Evolutionary conservation across 2,113 vertebrate species (phyloP), one percentile per base, ranked within the genome.

Genomic region (Psittacus erithacus): DNA sequence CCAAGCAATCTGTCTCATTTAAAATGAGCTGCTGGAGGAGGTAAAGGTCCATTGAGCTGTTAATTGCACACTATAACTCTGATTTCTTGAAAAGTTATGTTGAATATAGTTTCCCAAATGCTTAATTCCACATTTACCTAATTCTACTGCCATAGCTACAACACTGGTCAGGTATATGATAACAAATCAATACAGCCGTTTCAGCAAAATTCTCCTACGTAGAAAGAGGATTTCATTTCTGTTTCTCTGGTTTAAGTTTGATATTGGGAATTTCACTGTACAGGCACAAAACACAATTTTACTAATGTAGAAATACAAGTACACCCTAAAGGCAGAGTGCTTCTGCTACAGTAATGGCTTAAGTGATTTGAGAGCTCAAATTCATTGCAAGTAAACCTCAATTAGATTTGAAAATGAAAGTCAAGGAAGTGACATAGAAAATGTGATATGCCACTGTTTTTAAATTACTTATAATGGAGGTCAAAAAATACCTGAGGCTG

Each of bases 1-100:
- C 80, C 82, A 92, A 90, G 82, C 76, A 93, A 96, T 95, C 82
- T 95, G 79, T 95, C 92, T 95, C 80, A 90, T 95, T 97, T 94
- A 90, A 95, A 96, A 93, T 65, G 27, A 95, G 69, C 52, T 76
- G 85, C 88, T 90, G 78, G 90, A 94, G 91, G 88, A 96, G 31
- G 55, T 86, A 92, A 88, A 93, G 92, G 90, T 81, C 95, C 92
- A 94, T 96, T 96, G 95, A 92, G 73, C 60, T 64, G 73, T 93
- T 96, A 96, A 96, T 96, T 96, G 83, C 71, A 90, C 47, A 55
- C 82, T 75, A 18, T 84, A 95, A 84, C 83, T 86, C 90, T 22
- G 47, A 93, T 86, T 90, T 92, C 76, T 65, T 79, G 35, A 90
- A 53, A 94, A 94, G 47, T 68, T 92, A 68, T 1, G 7, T n/a